Evolutionary conservation across 92 coral and sea anemone genomes (phyloP).

Genomic region (Palythoa heliodiscus): DNA sequence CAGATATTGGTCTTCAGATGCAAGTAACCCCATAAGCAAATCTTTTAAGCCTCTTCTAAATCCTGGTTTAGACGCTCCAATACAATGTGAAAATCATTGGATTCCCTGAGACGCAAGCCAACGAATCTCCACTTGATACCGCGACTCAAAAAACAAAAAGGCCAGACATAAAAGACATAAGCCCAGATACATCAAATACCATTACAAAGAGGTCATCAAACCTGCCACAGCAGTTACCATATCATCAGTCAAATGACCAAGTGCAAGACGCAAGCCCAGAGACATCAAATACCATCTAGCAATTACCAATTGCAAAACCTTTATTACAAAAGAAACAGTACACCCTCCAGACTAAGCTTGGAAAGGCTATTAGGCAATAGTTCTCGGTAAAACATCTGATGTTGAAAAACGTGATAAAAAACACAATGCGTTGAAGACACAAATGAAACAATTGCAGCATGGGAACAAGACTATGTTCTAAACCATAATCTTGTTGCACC

Average conservation of each 20-base stretch:
- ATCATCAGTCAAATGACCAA: background rate
- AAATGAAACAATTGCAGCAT: background rate
- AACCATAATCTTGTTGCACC: conserved; percentile 52
- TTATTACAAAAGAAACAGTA: background rate
- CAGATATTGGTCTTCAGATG: too few species aligned
- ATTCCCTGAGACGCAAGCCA: too few species aligned
- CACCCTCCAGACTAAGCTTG: conserved; percentile 7
- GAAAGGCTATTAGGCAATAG: conserved; percentile 25
- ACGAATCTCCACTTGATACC: too few species aligned
- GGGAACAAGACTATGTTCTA: conserved; percentile 67
- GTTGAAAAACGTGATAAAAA: conserved; percentile 17
- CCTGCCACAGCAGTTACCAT: background rate
- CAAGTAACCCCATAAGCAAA: too few species aligned
- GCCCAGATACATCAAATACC: background rate
- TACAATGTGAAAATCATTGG: too few species aligned
- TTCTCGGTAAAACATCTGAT: conserved; percentile 3
- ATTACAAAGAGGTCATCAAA: background rate
- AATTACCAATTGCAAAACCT: background rate
- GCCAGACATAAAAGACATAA: too few species aligned
- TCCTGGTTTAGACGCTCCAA: too few species aligned
- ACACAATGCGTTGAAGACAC: background rate
- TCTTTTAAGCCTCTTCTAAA: too few species aligned
- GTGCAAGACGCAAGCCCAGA: background rate
- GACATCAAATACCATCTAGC: background rate
- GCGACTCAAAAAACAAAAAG: too few species aligned